A percentile compares a stretch with the other conserved stretches of the same genome.
phyloP scores from a whole-genome alignment of 2,113 vertebrate species.

The Onychorhynchus coronatus region DNA sequence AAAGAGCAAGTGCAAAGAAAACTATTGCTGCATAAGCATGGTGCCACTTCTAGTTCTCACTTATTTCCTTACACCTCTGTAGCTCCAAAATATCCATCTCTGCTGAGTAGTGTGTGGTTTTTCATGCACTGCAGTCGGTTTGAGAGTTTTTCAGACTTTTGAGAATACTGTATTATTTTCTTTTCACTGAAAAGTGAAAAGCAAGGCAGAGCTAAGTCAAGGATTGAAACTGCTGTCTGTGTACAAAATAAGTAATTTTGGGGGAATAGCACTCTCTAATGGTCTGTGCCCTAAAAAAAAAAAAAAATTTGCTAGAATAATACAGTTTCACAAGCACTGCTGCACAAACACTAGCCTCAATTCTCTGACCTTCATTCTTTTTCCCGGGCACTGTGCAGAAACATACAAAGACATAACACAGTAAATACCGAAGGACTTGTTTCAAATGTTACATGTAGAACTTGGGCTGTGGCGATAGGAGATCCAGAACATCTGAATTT shows the following conservation, averaged over 20 bases:
- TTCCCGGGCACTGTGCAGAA: background rate
- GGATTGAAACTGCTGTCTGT: background rate
- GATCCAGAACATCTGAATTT: background rate
- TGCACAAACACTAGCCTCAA: background rate
- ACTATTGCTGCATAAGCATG: conserved; percentile 5
- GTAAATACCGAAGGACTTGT: background rate
- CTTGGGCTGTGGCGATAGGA: background rate
- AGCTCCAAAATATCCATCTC: background rate
- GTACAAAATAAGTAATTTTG: background rate
- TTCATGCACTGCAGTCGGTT: background rate
- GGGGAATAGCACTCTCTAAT: background rate
- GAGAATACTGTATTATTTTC: background rate
- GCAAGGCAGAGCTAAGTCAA: background rate
- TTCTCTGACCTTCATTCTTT: background rate
- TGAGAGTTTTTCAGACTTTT: background rate
- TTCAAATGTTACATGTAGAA: background rate
- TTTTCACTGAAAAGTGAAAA: background rate
- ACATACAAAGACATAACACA: background rate
- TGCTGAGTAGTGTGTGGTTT: background rate
- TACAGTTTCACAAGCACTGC: background rate
- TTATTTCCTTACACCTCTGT: background rate
- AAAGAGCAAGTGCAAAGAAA: conserved; percentile 45
- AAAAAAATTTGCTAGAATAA: background rate
- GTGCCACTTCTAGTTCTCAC: background rate
- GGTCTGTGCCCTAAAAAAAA: background rate